A percentile compares a stretch with the other conserved stretches of the same genome.
phyloP scores from a whole-genome alignment of 2,113 vertebrate genomes.

The Oceanites oceanicus region DNA sequence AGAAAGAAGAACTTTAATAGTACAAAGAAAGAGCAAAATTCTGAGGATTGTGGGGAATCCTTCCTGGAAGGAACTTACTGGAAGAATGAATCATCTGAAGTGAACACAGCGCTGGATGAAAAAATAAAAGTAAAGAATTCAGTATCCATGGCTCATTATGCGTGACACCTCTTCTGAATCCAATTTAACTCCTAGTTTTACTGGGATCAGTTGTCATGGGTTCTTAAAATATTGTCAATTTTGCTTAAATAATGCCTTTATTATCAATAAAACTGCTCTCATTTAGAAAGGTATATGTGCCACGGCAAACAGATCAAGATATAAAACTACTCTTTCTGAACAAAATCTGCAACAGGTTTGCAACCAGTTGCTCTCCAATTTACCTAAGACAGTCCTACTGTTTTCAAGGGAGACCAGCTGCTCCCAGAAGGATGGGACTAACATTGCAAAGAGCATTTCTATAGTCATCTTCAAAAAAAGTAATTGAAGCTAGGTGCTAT shows the following conservation, averaged over 20 bases:
- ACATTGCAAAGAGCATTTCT: background rate
- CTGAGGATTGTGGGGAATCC: background rate
- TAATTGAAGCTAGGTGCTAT: background rate
- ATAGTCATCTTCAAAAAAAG: background rate
- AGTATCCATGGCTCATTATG: background rate
- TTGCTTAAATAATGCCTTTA: background rate
- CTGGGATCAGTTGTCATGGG: background rate
- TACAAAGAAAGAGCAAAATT: background rate
- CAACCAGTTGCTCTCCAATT: background rate
- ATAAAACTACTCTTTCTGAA: background rate
- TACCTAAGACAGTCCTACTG: background rate
- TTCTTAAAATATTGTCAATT: background rate
- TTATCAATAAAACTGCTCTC: background rate
- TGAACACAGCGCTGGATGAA: background rate
- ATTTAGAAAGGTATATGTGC: background rate
- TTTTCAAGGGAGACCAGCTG: background rate
- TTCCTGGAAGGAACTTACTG: background rate
- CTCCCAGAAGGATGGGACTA: background rate
- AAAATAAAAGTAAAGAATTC: background rate
- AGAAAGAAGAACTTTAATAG: conserved; percentile 49
- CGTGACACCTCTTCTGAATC: background rate
- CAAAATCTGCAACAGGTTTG: background rate
- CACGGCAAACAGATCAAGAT: background rate
- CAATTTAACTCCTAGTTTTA: background rate
- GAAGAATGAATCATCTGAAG: background rate